These are phyloP conservation scores for Cyanoderma ruficeps DNA, from an alignment of 2,113 vertebrate genomes.

Conservation along the genomic window DNA sequence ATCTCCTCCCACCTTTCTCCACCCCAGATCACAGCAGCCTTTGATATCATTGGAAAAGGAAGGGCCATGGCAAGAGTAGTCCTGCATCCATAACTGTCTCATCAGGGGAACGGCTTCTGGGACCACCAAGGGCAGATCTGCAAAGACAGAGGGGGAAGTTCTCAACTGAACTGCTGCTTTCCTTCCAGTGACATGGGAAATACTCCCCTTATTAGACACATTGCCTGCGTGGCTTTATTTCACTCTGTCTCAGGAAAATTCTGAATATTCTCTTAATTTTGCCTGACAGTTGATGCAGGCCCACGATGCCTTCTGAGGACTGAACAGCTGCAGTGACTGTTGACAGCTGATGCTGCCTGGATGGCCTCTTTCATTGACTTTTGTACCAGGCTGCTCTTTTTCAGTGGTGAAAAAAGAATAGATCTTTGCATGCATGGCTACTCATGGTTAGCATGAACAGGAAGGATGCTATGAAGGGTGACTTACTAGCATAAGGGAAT, in stretches of 20 bases:
- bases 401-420: slow-evolving; percentile 16
- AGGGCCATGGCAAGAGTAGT: background rate
- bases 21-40: background rate
- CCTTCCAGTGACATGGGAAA: background rate
- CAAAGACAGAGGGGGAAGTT: background rate
- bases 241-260: background rate
- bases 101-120: background rate
- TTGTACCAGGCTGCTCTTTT: background rate
- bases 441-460: slow-evolving; percentile 67
- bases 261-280: background rate
- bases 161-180: background rate
- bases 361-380: background rate
- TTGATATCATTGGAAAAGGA: fast-evolving
- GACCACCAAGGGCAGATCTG: background rate
- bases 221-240: background rate
- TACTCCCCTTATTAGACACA: background rate
- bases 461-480: slow-evolving; percentile 63
- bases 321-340: slow-evolving; percentile 68
- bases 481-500: background rate
- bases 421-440: slow-evolving; percentile 72
- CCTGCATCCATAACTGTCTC: fast-evolving
- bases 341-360: slow-evolving; percentile 62
- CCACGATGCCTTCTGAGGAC: slow-evolving; percentile 3
- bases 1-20: background rate
- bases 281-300: slow-evolving; percentile 39